phyloP scores from a whole-genome alignment of 2,113 vertebrate species.

The Apistogramma diplotaenia region DNA sequence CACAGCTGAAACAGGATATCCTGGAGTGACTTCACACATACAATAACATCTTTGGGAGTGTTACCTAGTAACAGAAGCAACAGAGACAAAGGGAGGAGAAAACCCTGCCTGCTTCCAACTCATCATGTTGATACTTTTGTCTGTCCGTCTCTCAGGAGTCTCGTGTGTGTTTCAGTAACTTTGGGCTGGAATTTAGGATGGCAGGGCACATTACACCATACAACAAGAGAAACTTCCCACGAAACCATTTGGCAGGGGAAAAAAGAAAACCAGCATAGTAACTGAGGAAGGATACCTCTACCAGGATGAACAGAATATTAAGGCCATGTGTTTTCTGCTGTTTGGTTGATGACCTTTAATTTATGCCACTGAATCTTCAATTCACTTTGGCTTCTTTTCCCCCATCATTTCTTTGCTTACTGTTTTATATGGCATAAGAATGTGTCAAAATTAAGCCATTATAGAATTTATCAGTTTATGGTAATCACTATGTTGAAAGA shows the following conservation, averaged over 20 bases:
- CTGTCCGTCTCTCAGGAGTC: neutral
- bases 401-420: no score
- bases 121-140: conserved; percentile 1
- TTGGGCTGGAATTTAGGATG: no score
- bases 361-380: no score
- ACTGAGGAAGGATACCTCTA: neutral
- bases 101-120: neutral
- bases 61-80: conserved; percentile 72
- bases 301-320: neutral
- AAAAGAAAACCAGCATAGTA: neutral
- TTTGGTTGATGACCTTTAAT: no score
- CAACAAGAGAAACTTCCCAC: neutral
- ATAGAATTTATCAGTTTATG: neutral
- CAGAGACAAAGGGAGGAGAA: conserved; percentile 28
- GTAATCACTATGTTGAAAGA: neutral
- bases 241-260: neutral
- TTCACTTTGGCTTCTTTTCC: no score
- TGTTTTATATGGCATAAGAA: neutral
- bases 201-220: no score
- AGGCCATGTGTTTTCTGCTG: neutral
- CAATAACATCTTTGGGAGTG: conserved; percentile 56
- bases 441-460: neutral
- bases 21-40: conserved; percentile 72
- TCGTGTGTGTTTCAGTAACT: neutral
- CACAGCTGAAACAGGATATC: conserved; percentile 79